Conservation (phyloP, 2,113 vertebrate genomes). For the Empidonax alnorum region DNA sequence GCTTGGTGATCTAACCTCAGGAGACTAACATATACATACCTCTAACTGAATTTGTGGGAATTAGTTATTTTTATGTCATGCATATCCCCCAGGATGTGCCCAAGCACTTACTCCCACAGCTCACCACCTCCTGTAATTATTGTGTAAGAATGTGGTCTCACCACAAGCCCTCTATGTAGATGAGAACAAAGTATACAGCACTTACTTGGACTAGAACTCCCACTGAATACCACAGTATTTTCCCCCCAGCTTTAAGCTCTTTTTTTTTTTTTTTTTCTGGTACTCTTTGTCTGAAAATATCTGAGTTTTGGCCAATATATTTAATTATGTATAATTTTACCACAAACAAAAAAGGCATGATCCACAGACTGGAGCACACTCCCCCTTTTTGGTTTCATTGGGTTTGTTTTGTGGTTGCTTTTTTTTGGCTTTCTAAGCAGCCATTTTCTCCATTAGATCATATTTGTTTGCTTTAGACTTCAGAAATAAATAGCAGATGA, state of each 20-base stretch:
- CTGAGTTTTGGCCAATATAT: not conserved
- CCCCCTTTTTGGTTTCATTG: no score
- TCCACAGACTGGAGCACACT: not conserved
- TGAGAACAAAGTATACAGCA: not conserved
- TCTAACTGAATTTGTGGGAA: not conserved
- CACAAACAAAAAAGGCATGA: constrained; percentile 31
- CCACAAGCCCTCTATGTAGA: not conserved
- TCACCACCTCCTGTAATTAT: not conserved
- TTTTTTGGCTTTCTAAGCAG: not conserved
- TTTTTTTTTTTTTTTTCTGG: not conserved
- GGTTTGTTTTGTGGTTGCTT: no score
- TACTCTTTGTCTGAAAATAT: constrained; percentile 2
- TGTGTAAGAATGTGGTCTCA: not conserved
- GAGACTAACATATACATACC: not conserved
- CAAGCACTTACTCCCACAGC: not conserved
- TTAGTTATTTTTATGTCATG: not conserved
- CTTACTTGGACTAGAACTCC: not conserved
- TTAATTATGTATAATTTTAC: constrained; percentile 26
- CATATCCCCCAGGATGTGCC: not conserved
- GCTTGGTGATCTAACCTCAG: not conserved
- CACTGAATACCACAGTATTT: constrained; percentile 6
- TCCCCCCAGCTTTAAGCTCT: not conserved
- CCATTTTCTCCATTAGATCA: constrained; percentile 31
- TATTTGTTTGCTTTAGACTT: constrained; percentile 35
- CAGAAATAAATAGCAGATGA: constrained; percentile 62